Evolutionary conservation across 2,797 vertebrate species (phyloP).

Genomic region (Xiphophorus birchmanni): DNA sequence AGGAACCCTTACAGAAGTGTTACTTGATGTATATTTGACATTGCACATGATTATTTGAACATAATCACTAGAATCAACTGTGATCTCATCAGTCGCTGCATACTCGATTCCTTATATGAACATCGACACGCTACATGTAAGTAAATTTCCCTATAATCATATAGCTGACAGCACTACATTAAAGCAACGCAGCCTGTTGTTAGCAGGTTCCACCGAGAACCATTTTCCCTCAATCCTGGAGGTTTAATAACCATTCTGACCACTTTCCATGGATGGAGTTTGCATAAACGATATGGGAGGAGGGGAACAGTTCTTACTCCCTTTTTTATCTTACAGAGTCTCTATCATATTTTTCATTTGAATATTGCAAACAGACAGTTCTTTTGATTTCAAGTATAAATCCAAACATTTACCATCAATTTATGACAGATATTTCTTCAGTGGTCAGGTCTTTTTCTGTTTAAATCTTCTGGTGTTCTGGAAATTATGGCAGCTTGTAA

Average conservation of each 20-base stretch:
- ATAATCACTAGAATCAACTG: slow-evolving; percentile 9
- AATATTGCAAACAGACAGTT: not conserved
- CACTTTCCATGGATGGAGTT: not conserved
- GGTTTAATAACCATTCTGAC: not conserved
- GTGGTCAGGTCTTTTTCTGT: not conserved
- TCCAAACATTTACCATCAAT: not conserved
- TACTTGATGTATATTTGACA: not conserved
- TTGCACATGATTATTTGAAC: slow-evolving; percentile 1
- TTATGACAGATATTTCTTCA: not conserved
- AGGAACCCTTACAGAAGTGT: not conserved
- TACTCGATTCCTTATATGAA: not conserved
- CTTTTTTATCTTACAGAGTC: not conserved
- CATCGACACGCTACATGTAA: slow-evolving; percentile 8
- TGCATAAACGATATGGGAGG: not conserved
- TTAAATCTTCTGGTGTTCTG: not conserved
- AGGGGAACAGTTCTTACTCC: not conserved
- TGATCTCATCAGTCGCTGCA: not conserved
- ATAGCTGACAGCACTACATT: slow-evolving; percentile 9
- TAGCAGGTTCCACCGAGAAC: not conserved
- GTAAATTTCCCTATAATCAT: slow-evolving; percentile 13
- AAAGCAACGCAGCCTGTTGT: not conserved
- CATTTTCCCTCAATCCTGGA: not conserved
- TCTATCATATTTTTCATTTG: not conserved
- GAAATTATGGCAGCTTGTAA: not conserved
- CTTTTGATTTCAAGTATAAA: not conserved